phyloP scores from a whole-genome alignment of 2,113 vertebrate genomes.

The Poecile atricapillus region DNA sequence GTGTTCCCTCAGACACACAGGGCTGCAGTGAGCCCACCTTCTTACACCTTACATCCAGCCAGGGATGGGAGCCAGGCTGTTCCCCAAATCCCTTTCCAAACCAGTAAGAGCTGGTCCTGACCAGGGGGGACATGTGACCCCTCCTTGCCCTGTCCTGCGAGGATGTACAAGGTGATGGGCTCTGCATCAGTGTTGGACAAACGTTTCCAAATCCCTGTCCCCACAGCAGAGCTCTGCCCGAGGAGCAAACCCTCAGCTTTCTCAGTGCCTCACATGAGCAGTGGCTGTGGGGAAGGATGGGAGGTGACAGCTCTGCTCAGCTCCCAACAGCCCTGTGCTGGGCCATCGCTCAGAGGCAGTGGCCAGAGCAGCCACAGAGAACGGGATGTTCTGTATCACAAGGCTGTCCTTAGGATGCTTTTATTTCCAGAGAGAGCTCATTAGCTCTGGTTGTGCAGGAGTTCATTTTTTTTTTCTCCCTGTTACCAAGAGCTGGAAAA shows the following conservation, averaged over 20 bases:
- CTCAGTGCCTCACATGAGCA: fast-evolving
- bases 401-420: slow-evolving; percentile 36
- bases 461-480: background rate
- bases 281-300: background rate
- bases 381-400: background rate
- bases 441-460: slow-evolving; percentile 47
- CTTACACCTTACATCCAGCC: background rate
- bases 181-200: background rate
- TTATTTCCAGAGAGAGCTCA: slow-evolving; percentile 64
- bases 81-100: background rate
- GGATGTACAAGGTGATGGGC: background rate
- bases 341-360: background rate
- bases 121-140: fast-evolving
- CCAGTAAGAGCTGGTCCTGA: background rate
- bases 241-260: background rate
- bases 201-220: background rate
- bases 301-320: background rate
- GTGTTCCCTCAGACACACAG: background rate
- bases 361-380: background rate
- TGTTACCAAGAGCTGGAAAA: slow-evolving; percentile 16
- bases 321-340: background rate
- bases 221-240: background rate
- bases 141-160: fast-evolving
- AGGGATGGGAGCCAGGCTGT: background rate
- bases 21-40: background rate